Evolutionary conservation across 2,113 vertebrate genomes (phyloP).

Genomic region (Morone chrysops): DNA sequence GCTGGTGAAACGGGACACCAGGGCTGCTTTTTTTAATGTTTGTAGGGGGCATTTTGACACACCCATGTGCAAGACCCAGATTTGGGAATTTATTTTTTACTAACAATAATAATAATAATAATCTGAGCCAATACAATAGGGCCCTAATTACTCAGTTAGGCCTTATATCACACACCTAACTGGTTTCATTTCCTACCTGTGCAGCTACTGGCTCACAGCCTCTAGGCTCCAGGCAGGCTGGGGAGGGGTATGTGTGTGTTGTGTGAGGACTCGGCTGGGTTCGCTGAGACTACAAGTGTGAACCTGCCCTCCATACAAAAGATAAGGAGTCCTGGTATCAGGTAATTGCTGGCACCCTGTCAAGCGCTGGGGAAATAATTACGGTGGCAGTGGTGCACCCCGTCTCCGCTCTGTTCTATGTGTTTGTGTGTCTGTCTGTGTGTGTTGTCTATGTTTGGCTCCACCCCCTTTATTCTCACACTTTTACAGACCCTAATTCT

Average conservation of each 20-base stretch:
- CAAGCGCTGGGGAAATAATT: constrained; percentile 79
- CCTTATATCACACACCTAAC: constrained; percentile 25
- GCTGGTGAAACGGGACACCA: no score
- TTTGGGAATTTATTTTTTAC: no score
- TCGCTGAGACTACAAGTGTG: constrained; percentile 66
- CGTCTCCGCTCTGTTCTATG: constrained; percentile 25
- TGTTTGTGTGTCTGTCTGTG: constrained; percentile 12
- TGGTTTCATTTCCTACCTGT: constrained; percentile 4
- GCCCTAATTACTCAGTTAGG: neutral
- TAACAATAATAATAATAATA: no score
- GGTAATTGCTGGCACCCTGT: constrained; percentile 82
- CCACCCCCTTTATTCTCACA: constrained; percentile 46
- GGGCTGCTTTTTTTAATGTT: no score
- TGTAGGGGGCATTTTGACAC: no score
- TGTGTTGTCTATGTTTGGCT: constrained; percentile 14
- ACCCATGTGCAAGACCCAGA: no score
- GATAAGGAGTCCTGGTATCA: constrained; percentile 79
- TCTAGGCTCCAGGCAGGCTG: constrained; percentile 51
- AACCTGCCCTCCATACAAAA: constrained; percentile 73
- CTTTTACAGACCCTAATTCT: constrained; percentile 52
- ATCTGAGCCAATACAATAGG: no score
- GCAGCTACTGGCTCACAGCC: constrained; percentile 27
- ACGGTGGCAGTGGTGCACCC: constrained; percentile 57
- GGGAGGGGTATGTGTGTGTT: neutral
- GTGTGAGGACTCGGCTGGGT: constrained; percentile 23